These are phyloP conservation scores for Eledone cirrhosa DNA, from an alignment of 2,888 invertebrate genomes.

Conservation along the genomic window DNA sequence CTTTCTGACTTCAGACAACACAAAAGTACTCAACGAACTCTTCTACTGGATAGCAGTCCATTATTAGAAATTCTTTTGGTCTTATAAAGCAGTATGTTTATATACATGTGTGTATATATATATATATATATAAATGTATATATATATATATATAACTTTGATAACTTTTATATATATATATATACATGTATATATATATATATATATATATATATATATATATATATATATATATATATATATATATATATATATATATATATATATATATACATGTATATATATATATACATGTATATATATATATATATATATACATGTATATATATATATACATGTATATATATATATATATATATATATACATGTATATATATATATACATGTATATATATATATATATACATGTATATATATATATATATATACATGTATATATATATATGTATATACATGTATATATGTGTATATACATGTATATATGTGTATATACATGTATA, in stretches of 20 bases:
- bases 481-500: background rate
- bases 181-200: background rate
- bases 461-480: slow-evolving; percentile 14
- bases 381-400: background rate
- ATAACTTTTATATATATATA: too few species aligned
- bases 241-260: background rate
- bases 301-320: background rate
- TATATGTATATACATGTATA: background rate
- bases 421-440: too few species aligned
- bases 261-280: background rate
- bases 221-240: background rate
- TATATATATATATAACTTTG: too few species aligned
- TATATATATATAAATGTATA: too few species aligned
- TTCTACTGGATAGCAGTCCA: too few species aligned
- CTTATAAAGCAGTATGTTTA: too few species aligned
- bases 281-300: background rate
- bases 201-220: slow-evolving; percentile 18
- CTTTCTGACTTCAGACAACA: too few species aligned
- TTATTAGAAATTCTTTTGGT: too few species aligned
- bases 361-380: background rate
- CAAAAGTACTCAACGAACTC: too few species aligned
- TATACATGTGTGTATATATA: background rate
- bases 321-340: background rate
- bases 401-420: too few species aligned
- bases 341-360: background rate